Evolutionary conservation across 2,888 invertebrate species (phyloP).

Genomic region (Ichneumoninae sp.): DNA sequence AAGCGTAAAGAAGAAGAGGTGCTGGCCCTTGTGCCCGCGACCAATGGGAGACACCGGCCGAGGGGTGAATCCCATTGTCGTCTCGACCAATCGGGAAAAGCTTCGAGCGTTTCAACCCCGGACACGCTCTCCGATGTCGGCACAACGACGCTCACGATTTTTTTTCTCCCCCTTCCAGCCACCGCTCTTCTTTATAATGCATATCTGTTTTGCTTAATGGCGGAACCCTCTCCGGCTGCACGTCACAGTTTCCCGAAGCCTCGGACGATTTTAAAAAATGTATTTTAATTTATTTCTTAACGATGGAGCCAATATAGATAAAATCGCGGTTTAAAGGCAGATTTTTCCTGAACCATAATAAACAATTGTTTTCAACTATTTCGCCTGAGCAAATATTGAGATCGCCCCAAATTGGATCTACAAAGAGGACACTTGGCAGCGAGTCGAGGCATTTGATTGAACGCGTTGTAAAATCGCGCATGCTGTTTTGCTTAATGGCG

Average conservation of each 20-base stretch:
- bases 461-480: constrained; percentile 18
- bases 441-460: constrained; percentile 9
- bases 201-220: constrained; percentile 82
- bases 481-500: neutral
- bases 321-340: neutral
- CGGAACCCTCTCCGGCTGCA: constrained; percentile 32
- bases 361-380: neutral
- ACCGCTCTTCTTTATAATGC: constrained; percentile 75
- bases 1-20: constrained; percentile 41
- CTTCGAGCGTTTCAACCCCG: constrained; percentile 67
- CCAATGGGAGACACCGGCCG: constrained; percentile 79
- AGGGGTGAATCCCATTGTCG: constrained; percentile 82
- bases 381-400: constrained; percentile 37
- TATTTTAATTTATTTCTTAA: neutral
- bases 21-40: constrained; percentile 67
- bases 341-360: neutral
- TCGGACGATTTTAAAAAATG: neutral
- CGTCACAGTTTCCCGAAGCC: neutral
- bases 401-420: neutral
- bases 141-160: constrained; percentile 28
- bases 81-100: constrained; percentile 78
- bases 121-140: constrained; percentile 22
- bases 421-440: constrained; percentile 38
- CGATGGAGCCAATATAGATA: neutral
- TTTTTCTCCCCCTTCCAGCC: constrained; percentile 63